Conservation (phyloP, 2,113 vertebrate species). For the Gambusia holbrooki region DNA sequence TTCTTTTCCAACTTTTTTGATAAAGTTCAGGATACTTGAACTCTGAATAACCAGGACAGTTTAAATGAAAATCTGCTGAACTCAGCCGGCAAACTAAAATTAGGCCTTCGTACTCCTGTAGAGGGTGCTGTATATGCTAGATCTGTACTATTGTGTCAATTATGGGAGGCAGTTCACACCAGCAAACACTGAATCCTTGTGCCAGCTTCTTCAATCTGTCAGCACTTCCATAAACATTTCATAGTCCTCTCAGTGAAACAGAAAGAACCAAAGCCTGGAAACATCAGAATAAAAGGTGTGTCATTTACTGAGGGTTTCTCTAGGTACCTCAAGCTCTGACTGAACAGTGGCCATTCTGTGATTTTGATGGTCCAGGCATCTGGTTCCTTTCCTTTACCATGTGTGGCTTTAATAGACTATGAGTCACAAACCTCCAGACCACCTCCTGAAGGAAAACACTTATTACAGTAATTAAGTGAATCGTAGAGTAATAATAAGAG, state of each 20-base stretch:
- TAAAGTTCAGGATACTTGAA: not conserved
- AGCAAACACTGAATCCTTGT: constrained; percentile 18
- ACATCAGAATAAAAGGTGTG: constrained; percentile 16
- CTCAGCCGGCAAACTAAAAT: not conserved
- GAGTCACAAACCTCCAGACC: constrained; percentile 66
- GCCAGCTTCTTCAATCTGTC: constrained; percentile 24
- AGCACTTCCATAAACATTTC: constrained; percentile 1
- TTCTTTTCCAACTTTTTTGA: not conserved
- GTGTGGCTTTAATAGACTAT: constrained; percentile 63
- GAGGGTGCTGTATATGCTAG: not conserved
- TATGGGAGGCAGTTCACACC: constrained; percentile 13
- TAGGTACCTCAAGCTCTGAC: constrained; percentile 33
- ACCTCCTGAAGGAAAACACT: constrained; percentile 71
- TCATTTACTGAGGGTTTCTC: constrained; percentile 54
- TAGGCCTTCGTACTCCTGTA: not conserved
- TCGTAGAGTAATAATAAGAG: constrained; percentile 54
- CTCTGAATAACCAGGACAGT: not conserved
- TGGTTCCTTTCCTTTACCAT: constrained; percentile 49
- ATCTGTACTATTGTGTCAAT: constrained; percentile 16
- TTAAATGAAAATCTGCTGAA: not conserved
- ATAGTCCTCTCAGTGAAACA: constrained; percentile 10
- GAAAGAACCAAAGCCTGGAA: constrained; percentile 10
- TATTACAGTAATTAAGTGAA: constrained; percentile 76
- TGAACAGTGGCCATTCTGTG: constrained; percentile 38
- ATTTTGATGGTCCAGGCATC: constrained; percentile 58